These are phyloP conservation scores for Ischnus inquisitorius DNA, from an alignment of 2,888 invertebrate genomes.

Conservation along the genomic window DNA sequence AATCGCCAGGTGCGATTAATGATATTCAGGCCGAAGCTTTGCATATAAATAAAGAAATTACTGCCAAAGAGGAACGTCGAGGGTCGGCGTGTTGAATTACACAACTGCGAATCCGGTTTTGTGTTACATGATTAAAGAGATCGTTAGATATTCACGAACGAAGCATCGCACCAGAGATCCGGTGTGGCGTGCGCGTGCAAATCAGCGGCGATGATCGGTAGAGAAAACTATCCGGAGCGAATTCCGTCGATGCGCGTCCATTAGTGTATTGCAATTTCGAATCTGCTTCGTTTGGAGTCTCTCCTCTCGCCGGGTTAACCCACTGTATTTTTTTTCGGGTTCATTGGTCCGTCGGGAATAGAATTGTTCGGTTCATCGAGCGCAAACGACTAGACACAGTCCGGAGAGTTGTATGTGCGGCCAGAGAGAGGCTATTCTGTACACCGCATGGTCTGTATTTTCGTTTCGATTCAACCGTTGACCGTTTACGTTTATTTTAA, in stretches of 20 bases:
- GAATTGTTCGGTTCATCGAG: slow-evolving; percentile 60
- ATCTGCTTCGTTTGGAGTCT: slow-evolving; percentile 11
- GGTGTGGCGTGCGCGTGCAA: background rate
- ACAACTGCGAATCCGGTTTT: background rate
- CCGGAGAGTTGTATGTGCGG: background rate
- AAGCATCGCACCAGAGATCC: background rate
- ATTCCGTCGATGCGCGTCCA: background rate
- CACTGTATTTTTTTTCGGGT: slow-evolving; percentile 34
- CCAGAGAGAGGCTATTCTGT: background rate
- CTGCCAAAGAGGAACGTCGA: background rate
- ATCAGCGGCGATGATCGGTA: background rate
- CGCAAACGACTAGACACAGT: slow-evolving; percentile 45
- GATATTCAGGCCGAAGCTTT: slow-evolving; percentile 34
- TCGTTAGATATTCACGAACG: slow-evolving; percentile 19
- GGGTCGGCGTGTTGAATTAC: no score
- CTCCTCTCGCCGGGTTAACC: background rate
- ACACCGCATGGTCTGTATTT: slow-evolving; percentile 12
- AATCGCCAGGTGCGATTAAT: slow-evolving; percentile 8
- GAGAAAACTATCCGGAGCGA: background rate
- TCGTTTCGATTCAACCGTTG: slow-evolving; percentile 2
- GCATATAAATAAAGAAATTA: slow-evolving; percentile 53
- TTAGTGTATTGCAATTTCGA: background rate
- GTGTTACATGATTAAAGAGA: slow-evolving; percentile 5
- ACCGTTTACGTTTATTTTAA: slow-evolving; percentile 36
- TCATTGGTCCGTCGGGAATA: slow-evolving; percentile 50